phyloP scores from a whole-genome alignment of 2,888 invertebrate species.

The Esperia sulphurella region DNA sequence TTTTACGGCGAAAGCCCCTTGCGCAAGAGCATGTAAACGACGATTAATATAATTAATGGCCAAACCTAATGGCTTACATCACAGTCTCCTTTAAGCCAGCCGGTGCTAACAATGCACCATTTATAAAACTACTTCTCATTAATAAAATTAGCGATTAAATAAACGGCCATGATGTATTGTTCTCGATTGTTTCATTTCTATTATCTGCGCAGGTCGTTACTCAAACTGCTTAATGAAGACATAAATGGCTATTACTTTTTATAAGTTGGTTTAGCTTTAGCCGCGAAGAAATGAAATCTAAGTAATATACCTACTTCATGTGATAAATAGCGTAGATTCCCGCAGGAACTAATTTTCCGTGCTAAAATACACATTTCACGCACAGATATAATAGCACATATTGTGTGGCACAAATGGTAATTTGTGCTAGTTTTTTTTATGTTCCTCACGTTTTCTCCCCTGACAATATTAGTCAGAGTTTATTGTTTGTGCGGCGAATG shows the following conservation, averaged over 20 bases:
- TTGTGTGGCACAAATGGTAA: too few species aligned
- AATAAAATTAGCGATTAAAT: conserved; percentile 26
- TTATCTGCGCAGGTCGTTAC: neutral
- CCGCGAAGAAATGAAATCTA: too few species aligned
- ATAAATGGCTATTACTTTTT: neutral
- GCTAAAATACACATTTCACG: too few species aligned
- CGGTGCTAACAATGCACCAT: conserved; percentile 35
- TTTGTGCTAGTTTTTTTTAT: too few species aligned
- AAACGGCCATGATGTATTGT: conserved; percentile 5
- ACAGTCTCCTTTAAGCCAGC: conserved; percentile 36
- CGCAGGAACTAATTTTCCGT: too few species aligned
- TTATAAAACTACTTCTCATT: conserved; percentile 26
- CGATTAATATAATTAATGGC: conserved; percentile 72
- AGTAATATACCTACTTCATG: too few species aligned
- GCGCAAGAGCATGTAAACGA: conserved; percentile 58
- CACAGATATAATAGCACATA: too few species aligned
- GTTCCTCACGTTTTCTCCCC: too few species aligned
- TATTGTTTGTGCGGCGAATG: too few species aligned
- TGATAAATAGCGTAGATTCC: too few species aligned
- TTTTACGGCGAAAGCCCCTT: conserved; percentile 70
- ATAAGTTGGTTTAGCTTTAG: too few species aligned
- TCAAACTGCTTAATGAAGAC: conserved; percentile 1
- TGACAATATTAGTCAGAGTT: too few species aligned
- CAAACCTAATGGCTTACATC: conserved; percentile 62
- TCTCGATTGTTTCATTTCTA: conserved; percentile 7